These are phyloP conservation scores for Microctenopoma stevenorrisi DNA, from an alignment of 2,797 vertebrate species.

Conservation along the genomic window DNA sequence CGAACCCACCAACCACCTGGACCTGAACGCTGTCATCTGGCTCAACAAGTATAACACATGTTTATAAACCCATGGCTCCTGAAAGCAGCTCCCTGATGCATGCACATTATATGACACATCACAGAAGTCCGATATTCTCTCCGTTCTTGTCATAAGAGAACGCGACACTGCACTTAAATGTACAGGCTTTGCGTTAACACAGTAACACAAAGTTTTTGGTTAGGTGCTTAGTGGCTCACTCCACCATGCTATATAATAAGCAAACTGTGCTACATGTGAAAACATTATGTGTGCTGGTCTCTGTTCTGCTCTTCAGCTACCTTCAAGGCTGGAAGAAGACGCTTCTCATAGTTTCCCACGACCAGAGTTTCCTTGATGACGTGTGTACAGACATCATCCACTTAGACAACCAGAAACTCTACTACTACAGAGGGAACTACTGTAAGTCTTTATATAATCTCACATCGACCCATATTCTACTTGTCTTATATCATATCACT, in stretches of 20 bases:
- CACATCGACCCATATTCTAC: no score
- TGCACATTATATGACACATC: no score
- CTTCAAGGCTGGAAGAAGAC: constrained; percentile 96
- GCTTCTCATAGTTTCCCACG: constrained; percentile 92
- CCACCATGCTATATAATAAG: not conserved
- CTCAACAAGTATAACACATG: constrained; percentile 88
- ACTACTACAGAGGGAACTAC: constrained; percentile 94
- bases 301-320: constrained; percentile 80
- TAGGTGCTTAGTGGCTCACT: no score
- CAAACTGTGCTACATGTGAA: not conserved
- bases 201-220: no score
- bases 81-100: no score
- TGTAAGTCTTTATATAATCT: constrained; percentile 72
- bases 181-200: no score
- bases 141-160: no score
- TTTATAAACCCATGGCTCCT: not conserved
- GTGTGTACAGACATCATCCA: constrained; percentile 94
- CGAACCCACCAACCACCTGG: constrained; percentile 94
- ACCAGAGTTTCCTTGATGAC: constrained; percentile 94
- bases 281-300: not conserved
- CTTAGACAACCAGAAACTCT: constrained; percentile 90
- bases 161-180: no score
- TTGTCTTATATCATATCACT: no score
- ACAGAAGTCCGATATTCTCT: no score
- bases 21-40: constrained; percentile 96